Percentiles rank a stretch among this genome's conserved stretches.
Evolutionary conservation across 2,888 invertebrate genomes (phyloP).

Genomic region (Zygogramma bicolorata): DNA sequence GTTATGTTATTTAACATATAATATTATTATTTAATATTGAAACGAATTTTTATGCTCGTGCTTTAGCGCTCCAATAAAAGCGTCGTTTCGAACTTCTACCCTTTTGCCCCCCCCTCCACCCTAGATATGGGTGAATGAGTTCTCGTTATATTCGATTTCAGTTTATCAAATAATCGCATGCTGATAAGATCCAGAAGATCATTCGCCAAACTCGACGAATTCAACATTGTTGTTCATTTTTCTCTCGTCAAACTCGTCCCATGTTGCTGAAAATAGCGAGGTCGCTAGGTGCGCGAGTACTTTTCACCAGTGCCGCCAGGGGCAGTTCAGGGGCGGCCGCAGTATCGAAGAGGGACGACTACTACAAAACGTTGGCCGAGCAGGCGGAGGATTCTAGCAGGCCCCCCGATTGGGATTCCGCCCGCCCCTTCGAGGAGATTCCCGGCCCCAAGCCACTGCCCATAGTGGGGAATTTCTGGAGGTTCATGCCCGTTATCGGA

Average conservation of each 20-base stretch:
- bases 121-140: too few relatives aligned
- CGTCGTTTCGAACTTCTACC: too few relatives aligned
- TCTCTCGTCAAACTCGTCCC: too few relatives aligned
- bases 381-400: constrained; percentile 36
- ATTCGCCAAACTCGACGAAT: too few relatives aligned
- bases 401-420: constrained; percentile 55
- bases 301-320: background rate
- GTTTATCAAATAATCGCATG: background rate
- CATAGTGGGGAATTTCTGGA: constrained; percentile 56
- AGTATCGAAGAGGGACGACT: background rate
- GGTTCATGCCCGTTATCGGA: constrained; percentile 55
- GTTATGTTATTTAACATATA: too few relatives aligned
- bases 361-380: constrained; percentile 4
- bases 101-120: too few relatives aligned
- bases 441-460: constrained; percentile 60
- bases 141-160: too few relatives aligned
- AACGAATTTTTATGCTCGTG: too few relatives aligned
- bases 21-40: too few relatives aligned
- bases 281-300: background rate
- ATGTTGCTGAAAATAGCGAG: too few relatives aligned
- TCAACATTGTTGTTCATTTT: too few relatives aligned
- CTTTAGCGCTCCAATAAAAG: too few relatives aligned
- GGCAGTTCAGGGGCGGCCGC: background rate
- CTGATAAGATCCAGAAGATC: background rate
- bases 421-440: constrained; percentile 51